phyloP scores from a whole-genome alignment of 2,797 vertebrate species.

The Xenops minutus region DNA sequence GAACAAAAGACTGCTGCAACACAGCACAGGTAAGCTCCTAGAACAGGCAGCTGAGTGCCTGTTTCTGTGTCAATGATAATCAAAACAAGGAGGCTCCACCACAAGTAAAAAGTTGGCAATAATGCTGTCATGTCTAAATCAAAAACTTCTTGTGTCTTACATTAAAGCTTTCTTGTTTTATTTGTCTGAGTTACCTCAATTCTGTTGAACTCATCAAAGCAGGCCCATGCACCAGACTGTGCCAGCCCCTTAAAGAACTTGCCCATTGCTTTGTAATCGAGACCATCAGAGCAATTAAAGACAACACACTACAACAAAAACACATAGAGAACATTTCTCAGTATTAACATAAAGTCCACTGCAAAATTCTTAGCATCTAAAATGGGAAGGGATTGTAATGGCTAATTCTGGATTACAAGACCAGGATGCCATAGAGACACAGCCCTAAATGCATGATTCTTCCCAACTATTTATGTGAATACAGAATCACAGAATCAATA shows the following conservation, averaged over 20 bases:
- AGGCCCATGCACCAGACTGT: conserved; percentile 92
- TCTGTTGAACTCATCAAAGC: conserved; percentile 95
- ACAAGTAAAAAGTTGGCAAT: neutral
- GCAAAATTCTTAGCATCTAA: neutral
- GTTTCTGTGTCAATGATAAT: neutral
- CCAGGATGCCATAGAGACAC: neutral
- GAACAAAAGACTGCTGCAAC: neutral
- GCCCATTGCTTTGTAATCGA: conserved; percentile 96
- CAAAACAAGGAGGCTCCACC: neutral
- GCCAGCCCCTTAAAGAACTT: conserved; percentile 96
- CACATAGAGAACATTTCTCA: neutral
- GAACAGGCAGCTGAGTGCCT: neutral
- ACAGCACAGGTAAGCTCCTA: neutral
- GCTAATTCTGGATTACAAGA: neutral
- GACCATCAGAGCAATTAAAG: conserved; percentile 94
- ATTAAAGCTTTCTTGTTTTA: neutral
- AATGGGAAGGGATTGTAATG: neutral
- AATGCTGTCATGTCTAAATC: neutral
- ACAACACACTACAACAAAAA: conserved; percentile 86
- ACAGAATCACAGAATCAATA: neutral
- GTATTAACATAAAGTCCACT: neutral
- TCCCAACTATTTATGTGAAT: neutral
- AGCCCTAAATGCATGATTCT: neutral
- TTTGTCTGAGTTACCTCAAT: conserved; percentile 83
- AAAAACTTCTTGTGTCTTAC: neutral